A percentile compares a stretch with the other conserved stretches of the same genome.
Evolutionary conservation across 2,113 vertebrate genomes (phyloP).

Genomic region (Motacilla tschutschensis): DNA sequence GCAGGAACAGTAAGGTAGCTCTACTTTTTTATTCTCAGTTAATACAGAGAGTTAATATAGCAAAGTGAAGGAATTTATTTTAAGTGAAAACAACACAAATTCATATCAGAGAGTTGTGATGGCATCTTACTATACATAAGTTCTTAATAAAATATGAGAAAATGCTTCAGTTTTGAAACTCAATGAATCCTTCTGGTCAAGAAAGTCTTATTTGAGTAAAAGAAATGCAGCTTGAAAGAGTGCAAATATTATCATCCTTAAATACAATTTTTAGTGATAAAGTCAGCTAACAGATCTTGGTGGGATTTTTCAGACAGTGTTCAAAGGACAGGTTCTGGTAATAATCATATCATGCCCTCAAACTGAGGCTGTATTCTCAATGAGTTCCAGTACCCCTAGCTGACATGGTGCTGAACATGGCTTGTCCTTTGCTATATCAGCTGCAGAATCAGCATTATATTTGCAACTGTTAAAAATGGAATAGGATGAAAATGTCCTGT

Average conservation of each 20-base stretch:
- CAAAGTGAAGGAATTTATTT: not conserved
- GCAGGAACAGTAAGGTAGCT: not conserved
- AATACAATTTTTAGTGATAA: not conserved
- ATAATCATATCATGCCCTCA: not conserved
- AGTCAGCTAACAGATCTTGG: not conserved
- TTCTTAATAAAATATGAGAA: not conserved
- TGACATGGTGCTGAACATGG: not conserved
- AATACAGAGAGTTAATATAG: not conserved
- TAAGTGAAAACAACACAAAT: not conserved
- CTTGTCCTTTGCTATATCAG: slow-evolving; percentile 10
- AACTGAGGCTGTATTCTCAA: not conserved
- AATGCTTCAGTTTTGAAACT: not conserved
- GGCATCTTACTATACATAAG: not conserved
- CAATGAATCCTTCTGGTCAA: not conserved
- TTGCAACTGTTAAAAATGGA: slow-evolving; percentile 14
- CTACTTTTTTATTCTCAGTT: not conserved
- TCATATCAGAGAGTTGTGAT: not conserved
- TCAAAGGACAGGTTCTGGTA: not conserved
- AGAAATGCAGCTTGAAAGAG: not conserved
- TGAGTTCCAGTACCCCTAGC: not conserved
- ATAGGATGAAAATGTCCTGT: not conserved
- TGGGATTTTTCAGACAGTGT: not conserved
- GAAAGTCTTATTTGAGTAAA: not conserved
- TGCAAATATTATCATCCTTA: not conserved
- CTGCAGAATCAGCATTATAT: slow-evolving; percentile 20